Evolutionary conservation across 1,140 invertebrate species (phyloP).

Genomic region (Drosophila sturtevanti): DNA sequence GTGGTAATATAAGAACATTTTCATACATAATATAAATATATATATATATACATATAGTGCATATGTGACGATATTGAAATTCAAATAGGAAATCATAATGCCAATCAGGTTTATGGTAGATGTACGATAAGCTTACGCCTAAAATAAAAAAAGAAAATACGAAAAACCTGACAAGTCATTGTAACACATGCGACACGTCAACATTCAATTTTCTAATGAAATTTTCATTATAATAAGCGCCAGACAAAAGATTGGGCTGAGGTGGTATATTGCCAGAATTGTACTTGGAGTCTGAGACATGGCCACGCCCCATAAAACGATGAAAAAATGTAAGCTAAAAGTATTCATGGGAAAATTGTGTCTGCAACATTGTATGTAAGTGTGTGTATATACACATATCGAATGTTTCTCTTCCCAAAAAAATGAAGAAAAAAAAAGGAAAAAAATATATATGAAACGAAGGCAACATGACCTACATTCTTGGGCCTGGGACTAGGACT

Average conservation of each 20-base stretch:
- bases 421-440: neutral
- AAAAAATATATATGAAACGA: too few relatives aligned
- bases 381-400: neutral
- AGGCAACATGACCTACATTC: constrained; percentile 19
- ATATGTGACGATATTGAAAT: neutral
- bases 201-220: constrained; percentile 80
- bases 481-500: constrained; percentile 5
- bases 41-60: too few relatives aligned
- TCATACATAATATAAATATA: too few relatives aligned
- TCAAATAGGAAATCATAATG: constrained; percentile 5
- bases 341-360: constrained; percentile 8
- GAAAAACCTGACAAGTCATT: constrained; percentile 30
- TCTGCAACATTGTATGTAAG: neutral
- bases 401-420: constrained; percentile 8
- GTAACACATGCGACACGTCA: constrained; percentile 72
- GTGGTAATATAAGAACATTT: too few relatives aligned
- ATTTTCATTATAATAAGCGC: constrained; percentile 74
- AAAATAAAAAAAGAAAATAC: neutral
- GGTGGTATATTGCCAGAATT: neutral
- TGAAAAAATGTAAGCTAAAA: neutral
- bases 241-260: neutral
- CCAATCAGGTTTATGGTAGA: neutral
- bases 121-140: neutral
- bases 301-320: neutral
- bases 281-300: neutral